These are phyloP conservation scores for Ceyx melanurus DNA, from an alignment of 2,113 vertebrate species.

Conservation along the genomic window DNA sequence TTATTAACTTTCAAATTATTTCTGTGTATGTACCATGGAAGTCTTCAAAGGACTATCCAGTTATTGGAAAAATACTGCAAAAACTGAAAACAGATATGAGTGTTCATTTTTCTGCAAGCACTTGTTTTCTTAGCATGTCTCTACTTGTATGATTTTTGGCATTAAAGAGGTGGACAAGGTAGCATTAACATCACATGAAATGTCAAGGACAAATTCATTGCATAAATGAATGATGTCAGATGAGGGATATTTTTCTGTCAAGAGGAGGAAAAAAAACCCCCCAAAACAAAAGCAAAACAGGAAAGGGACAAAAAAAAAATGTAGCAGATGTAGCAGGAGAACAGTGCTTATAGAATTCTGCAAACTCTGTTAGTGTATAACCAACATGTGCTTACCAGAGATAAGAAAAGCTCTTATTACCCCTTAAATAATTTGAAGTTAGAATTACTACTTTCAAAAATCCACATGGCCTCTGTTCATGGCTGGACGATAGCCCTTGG, in stretches of 20 bases:
- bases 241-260: not conserved
- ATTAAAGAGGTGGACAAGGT: not conserved
- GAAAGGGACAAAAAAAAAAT: not conserved
- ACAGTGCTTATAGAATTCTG: not conserved
- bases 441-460: not conserved
- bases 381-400: no score
- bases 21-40: not conserved
- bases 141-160: not conserved
- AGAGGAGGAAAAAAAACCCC: not conserved
- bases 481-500: accelerated
- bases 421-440: not conserved
- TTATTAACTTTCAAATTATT: not conserved
- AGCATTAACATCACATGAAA: not conserved
- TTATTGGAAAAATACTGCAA: not conserved
- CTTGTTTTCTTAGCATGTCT: not conserved
- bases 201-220: not conserved
- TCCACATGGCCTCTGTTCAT: not conserved
- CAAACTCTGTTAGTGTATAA: not conserved
- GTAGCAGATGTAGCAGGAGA: not conserved
- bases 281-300: not conserved
- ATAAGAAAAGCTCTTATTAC: not conserved
- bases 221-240: not conserved
- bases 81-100: not conserved
- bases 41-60: not conserved
- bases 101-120: not conserved